Conservation (phyloP, 1,140 invertebrate species). For the Drosophila elegans region DNA sequence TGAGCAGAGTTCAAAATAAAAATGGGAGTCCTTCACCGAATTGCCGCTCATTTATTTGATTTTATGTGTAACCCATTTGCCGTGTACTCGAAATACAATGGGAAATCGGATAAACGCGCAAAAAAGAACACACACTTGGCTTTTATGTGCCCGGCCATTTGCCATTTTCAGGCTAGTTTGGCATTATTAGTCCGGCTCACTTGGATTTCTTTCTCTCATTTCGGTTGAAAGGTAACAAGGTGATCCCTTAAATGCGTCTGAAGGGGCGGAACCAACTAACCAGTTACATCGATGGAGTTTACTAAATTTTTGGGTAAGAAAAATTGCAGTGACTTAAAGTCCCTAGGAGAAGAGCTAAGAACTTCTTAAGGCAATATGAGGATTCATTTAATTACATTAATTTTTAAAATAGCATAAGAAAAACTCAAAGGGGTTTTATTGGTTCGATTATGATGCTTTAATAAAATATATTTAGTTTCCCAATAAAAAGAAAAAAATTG, state of each 20-base stretch:
- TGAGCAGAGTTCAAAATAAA: slow-evolving; percentile 61
- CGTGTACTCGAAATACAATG: slow-evolving; percentile 37
- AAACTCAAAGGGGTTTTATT: too few relatives aligned
- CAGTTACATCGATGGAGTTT: background rate
- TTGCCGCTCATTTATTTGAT: slow-evolving; percentile 66
- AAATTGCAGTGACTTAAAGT: too few relatives aligned
- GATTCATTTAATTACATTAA: too few relatives aligned
- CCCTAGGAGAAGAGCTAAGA: too few relatives aligned
- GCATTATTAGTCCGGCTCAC: slow-evolving; percentile 25
- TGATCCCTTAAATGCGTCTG: background rate
- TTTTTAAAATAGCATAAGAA: too few relatives aligned
- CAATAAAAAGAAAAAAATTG: too few relatives aligned
- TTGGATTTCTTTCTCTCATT: slow-evolving; percentile 16
- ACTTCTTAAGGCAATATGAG: too few relatives aligned
- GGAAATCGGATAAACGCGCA: slow-evolving; percentile 27
- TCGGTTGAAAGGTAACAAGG: slow-evolving; percentile 14
- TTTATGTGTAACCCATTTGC: slow-evolving; percentile 56
- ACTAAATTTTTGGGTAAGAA: too few relatives aligned
- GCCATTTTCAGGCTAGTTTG: slow-evolving; percentile 44
- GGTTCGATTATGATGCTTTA: too few relatives aligned
- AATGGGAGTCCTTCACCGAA: slow-evolving; percentile 44
- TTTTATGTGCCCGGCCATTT: slow-evolving; percentile 46
- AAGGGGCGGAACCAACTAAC: background rate
- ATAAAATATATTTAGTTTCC: too few relatives aligned
- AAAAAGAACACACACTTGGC: slow-evolving; percentile 29